phyloP scores from a whole-genome alignment of 2,113 vertebrate species.

The Ictidomys tridecemlineatus region DNA sequence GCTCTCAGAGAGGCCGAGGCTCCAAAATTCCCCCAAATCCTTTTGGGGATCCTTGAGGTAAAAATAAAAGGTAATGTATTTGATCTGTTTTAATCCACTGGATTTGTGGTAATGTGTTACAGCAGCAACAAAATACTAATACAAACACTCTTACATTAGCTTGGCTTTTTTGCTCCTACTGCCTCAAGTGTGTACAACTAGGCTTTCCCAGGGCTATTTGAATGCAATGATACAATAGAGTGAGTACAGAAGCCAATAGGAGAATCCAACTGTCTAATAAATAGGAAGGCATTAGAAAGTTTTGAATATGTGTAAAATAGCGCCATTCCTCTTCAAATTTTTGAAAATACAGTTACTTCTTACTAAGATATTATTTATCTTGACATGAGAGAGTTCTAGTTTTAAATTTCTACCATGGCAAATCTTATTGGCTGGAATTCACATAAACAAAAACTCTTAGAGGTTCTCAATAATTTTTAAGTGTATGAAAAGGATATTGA shows the following conservation, averaged over 20 bases:
- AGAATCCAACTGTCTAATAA: not conserved
- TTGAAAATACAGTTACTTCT: conserved; percentile 40
- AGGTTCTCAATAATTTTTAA: not conserved
- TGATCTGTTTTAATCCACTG: not conserved
- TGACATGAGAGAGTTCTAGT: not conserved
- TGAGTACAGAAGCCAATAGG: not conserved
- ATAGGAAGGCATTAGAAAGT: not conserved
- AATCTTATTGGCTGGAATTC: conserved; percentile 6
- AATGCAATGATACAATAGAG: not conserved
- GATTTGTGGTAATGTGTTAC: not conserved
- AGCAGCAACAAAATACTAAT: not conserved
- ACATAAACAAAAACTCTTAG: not conserved
- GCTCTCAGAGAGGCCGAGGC: not conserved
- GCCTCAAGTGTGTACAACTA: not conserved
- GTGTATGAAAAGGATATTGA: not conserved
- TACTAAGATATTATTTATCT: conserved; percentile 5
- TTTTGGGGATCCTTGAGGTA: not conserved
- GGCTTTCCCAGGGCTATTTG: not conserved
- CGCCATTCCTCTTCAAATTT: not conserved
- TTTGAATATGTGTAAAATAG: not conserved
- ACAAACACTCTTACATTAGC: not conserved
- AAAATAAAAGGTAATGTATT: not conserved
- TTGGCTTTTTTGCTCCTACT: not conserved
- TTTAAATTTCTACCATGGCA: not conserved
- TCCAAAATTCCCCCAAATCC: not conserved